These are phyloP conservation scores for human DNA, from an alignment of 2,113 vertebrate species.

Conservation along the genomic window GRCh38 chr3:68101501-68102000, in stretches of 20 bases:
- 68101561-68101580: not conserved
- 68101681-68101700: not conserved
- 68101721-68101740: not conserved
- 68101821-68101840: not conserved
- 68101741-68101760: not conserved
- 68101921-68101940: not conserved
- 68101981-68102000: not conserved
- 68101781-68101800: not conserved
- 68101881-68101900: not conserved
- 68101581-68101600: not conserved
- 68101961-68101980: not conserved
- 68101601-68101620: not conserved
- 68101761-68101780: not conserved
- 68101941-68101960: not conserved
- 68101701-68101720: not conserved
- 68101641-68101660: not conserved
- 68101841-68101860: not conserved
- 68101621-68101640: rapidly evolving
- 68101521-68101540: too few species aligned
- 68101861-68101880: not conserved
- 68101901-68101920: not conserved
- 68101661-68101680: not conserved
- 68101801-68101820: not conserved
- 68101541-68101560: not conserved
- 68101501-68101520: too few species aligned